Conservation (phyloP, 2,888 invertebrate genomes). For the Amiota communis region DNA sequence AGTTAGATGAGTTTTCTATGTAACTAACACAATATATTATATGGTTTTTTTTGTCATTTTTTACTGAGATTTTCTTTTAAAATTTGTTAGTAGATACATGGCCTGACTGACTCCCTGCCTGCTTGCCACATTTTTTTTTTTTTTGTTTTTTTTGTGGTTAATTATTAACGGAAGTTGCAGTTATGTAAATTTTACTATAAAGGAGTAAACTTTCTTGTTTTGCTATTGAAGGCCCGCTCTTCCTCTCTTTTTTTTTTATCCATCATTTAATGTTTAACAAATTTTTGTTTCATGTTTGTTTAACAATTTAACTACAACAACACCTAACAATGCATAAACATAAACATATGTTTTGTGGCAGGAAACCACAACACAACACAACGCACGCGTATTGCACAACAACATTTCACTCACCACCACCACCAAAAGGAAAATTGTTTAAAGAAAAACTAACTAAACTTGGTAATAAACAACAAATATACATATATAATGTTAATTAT, state of each 20-base stretch:
- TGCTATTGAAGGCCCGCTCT: slow-evolving; percentile 9
- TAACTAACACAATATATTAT: too few relatives aligned
- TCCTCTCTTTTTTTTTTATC: too few relatives aligned
- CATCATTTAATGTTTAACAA: slow-evolving; percentile 48
- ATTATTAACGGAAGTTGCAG: slow-evolving; percentile 57
- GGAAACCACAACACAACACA: slow-evolving; percentile 37
- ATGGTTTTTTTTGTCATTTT: not conserved
- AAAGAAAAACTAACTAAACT: not conserved
- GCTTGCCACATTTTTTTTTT: not conserved
- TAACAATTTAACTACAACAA: slow-evolving; percentile 50
- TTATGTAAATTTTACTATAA: slow-evolving; percentile 55
- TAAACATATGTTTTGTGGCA: slow-evolving; percentile 35
- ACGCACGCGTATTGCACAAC: slow-evolving; percentile 48
- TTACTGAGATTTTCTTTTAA: slow-evolving; percentile 6
- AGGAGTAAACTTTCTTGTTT: slow-evolving; percentile 8
- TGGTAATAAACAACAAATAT: slow-evolving; percentile 32
- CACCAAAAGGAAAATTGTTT: slow-evolving; percentile 33
- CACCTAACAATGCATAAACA: slow-evolving; percentile 36
- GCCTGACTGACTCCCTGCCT: too few relatives aligned
- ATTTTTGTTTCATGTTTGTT: slow-evolving; percentile 52
- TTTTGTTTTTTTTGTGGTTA: slow-evolving; percentile 53
- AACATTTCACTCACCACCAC: slow-evolving; percentile 30
- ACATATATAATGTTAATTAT: slow-evolving; percentile 8
- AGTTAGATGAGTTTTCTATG: not conserved
- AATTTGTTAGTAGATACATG: not conserved